These are phyloP conservation scores for Daphoenositta chrysoptera DNA, from an alignment of 2,113 vertebrate genomes.

Conservation along the genomic window DNA sequence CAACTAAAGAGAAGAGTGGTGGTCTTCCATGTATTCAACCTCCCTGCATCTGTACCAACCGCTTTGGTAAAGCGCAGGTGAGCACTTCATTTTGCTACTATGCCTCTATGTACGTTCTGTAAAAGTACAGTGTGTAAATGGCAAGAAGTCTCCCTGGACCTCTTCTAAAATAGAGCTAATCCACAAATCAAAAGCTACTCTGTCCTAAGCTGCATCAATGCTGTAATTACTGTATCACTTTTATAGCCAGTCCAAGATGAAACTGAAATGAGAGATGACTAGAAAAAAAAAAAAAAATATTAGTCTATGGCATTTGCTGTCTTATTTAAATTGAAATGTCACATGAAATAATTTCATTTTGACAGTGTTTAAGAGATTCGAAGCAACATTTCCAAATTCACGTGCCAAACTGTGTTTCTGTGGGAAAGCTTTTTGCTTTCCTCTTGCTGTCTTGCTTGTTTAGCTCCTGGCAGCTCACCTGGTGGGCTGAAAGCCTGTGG, in stretches of 20 bases:
- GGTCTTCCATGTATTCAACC: not conserved
- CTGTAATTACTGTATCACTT: not conserved
- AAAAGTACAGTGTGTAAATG: not conserved
- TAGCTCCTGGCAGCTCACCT: constrained; percentile 18
- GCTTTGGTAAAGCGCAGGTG: not conserved
- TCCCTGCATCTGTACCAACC: not conserved
- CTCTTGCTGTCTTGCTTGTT: not conserved
- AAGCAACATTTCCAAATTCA: not conserved
- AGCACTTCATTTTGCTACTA: not conserved
- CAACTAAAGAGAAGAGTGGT: not conserved
- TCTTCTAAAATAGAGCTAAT: not conserved
- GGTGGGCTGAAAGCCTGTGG: not conserved
- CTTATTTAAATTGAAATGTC: not conserved
- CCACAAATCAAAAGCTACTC: not conserved
- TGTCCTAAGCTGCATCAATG: not conserved
- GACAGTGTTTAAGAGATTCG: not conserved
- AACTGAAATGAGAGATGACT: not conserved
- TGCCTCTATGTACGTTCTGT: not conserved
- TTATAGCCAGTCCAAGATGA: not conserved
- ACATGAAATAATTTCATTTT: not conserved
- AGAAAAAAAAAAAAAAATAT: not conserved
- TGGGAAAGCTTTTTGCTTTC: not conserved
- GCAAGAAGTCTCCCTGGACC: not conserved
- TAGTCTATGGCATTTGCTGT: not conserved
- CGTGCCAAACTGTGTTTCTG: not conserved